A percentile compares a stretch with the other conserved stretches of the same genome.
These are phyloP conservation scores for Andrena flavipes DNA, from an alignment of 2,888 invertebrate genomes.

Conservation along the genomic window DNA sequence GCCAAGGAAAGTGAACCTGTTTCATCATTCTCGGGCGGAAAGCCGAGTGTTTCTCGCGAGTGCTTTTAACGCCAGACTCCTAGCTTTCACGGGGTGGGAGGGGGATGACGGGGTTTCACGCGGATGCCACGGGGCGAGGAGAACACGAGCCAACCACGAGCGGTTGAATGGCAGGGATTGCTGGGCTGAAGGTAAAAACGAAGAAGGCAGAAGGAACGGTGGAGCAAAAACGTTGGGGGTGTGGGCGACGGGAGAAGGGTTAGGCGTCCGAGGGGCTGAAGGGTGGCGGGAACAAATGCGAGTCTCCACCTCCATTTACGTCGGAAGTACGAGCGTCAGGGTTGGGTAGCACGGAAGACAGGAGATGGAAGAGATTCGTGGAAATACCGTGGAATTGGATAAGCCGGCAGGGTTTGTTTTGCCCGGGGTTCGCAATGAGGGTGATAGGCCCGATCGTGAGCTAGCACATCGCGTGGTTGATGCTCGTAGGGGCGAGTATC, in stretches of 20 bases:
- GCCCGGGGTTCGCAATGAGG: constrained; percentile 70
- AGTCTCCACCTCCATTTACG: constrained; percentile 72
- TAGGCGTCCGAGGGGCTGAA: constrained; percentile 19
- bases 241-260: constrained; percentile 14
- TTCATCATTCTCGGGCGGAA: constrained; percentile 10
- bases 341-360: constrained; percentile 60
- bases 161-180: constrained; percentile 45
- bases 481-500: constrained; percentile 60
- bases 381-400: constrained; percentile 78
- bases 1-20: constrained; percentile 14
- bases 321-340: constrained; percentile 60
- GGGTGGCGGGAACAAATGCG: constrained; percentile 69
- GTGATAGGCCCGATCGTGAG: constrained; percentile 55
- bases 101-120: constrained; percentile 65
- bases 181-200: constrained; percentile 49
- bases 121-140: constrained; percentile 65
- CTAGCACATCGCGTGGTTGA: constrained; percentile 65
- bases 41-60: constrained; percentile 29
- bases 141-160: constrained; percentile 30
- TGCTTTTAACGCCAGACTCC: constrained; percentile 58
- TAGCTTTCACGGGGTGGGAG: constrained; percentile 41
- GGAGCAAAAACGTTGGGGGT: constrained; percentile 14
- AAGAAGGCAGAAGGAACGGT: constrained; percentile 38
- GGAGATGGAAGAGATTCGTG: constrained; percentile 78
- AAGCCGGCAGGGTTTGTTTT: constrained; percentile 76